Evolutionary conservation across 2,797 vertebrate species (phyloP).

Genomic region (Poliocrania exsul): DNA sequence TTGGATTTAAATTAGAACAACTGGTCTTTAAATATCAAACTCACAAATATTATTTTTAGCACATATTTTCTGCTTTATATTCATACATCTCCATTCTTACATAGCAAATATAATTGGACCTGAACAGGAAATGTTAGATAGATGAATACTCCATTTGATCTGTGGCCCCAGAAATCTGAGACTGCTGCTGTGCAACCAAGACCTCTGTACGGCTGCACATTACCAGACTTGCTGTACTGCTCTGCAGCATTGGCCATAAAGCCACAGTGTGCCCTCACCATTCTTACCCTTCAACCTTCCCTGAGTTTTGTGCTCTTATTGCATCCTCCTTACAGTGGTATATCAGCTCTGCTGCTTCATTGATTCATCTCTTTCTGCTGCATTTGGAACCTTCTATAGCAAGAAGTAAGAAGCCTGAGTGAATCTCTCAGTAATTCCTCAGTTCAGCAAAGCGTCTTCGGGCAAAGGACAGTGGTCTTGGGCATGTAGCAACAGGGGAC

Average conservation of each 20-base stretch:
- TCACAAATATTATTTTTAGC: neutral
- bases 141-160: neutral
- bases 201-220: neutral
- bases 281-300: neutral
- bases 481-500: neutral
- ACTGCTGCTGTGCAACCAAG: fast-evolving
- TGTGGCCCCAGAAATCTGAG: neutral
- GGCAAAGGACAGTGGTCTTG: neutral
- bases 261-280: neutral
- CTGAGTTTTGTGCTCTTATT: neutral
- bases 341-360: neutral
- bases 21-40: neutral
- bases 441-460: neutral
- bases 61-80: neutral
- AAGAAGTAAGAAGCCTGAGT: neutral
- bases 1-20: neutral
- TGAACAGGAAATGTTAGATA: neutral
- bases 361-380: neutral
- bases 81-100: neutral
- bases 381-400: neutral
- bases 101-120: neutral
- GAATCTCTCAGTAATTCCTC: neutral
- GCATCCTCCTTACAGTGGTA: neutral
- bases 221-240: neutral
- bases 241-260: neutral